These are phyloP conservation scores for Meleagris gallopavo DNA, from an alignment of 2,113 vertebrate genomes.

Conservation along the genomic window DNA sequence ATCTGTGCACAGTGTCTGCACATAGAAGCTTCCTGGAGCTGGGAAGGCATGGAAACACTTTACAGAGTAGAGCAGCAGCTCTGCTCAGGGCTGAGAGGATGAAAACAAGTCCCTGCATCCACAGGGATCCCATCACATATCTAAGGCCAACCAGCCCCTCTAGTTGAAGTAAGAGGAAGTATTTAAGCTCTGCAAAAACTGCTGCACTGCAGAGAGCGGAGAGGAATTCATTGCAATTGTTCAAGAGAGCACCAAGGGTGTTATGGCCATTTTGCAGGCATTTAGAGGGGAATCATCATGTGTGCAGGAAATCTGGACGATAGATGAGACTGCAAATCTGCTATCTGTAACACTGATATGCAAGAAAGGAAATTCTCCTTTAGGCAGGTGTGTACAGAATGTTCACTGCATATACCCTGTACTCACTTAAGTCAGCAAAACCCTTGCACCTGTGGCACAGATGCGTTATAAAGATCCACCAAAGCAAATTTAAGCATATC, in stretches of 20 bases:
- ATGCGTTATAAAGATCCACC: background rate
- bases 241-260: background rate
- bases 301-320: background rate
- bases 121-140: background rate
- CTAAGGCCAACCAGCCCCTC: background rate
- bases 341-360: background rate
- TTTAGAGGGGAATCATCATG: background rate
- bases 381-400: background rate
- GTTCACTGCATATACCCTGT: background rate
- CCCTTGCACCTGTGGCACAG: too few species aligned
- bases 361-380: background rate
- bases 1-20: background rate
- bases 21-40: background rate
- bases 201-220: background rate
- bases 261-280: background rate
- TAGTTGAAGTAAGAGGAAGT: background rate
- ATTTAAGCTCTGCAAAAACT: background rate
- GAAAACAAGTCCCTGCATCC: background rate
- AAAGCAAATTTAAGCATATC: background rate
- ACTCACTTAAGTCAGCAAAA: background rate
- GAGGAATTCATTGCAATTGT: background rate
- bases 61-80: background rate
- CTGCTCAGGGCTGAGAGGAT: rapidly evolving
- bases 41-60: background rate
- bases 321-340: background rate